These are phyloP conservation scores for Bolborhynchus lineola DNA, from an alignment of 2,113 vertebrate species.

Conservation along the genomic window DNA sequence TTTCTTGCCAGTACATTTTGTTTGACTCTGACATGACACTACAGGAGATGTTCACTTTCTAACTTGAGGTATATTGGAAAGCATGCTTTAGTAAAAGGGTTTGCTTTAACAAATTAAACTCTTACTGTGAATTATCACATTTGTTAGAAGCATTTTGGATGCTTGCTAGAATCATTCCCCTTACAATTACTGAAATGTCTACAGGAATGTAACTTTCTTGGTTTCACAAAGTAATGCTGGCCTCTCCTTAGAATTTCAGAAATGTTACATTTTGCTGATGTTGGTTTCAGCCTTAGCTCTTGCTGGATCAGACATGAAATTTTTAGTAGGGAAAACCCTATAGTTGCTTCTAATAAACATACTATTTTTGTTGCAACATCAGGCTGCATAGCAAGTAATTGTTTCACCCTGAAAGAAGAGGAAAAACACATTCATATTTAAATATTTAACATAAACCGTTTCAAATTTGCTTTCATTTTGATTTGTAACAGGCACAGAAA, in stretches of 20 bases:
- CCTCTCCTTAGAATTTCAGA: neutral
- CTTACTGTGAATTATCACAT: neutral
- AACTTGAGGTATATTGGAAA: neutral
- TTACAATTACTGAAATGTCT: neutral
- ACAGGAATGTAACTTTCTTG: neutral
- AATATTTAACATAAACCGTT: neutral
- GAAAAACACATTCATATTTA: neutral
- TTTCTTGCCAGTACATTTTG: neutral
- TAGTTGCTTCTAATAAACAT: neutral
- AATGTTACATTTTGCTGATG: neutral
- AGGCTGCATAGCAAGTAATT: neutral
- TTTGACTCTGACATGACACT: neutral
- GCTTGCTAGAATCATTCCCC: neutral
- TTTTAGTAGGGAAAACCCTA: neutral
- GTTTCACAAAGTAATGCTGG: neutral
- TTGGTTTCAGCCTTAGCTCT: neutral
- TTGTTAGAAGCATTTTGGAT: neutral
- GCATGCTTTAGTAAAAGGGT: neutral
- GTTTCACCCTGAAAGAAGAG: neutral
- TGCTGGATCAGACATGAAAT: neutral
- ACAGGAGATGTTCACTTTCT: neutral
- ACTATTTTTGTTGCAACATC: neutral
- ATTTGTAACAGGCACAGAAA: slow-evolving; percentile 49
- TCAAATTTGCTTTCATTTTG: slow-evolving; percentile 44
- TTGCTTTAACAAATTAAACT: neutral